Conservation (phyloP, 23 tunicate species). For the Ascidia mentula region DNA sequence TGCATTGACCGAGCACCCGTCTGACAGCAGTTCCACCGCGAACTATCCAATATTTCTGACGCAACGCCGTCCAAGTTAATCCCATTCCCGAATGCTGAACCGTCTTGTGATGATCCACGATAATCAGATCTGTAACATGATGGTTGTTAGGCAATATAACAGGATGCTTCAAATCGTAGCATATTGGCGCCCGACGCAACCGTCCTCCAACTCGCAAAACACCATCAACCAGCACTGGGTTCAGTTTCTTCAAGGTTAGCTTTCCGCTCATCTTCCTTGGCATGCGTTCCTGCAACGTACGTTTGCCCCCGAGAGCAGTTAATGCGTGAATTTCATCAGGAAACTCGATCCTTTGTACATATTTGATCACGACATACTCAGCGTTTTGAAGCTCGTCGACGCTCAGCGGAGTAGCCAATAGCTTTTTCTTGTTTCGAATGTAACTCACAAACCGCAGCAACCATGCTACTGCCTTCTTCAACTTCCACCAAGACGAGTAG, state of each 20-base stretch:
- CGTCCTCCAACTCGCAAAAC: slow-evolving; percentile 3
- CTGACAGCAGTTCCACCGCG: neutral
- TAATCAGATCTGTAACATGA: neutral
- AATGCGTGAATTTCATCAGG: neutral
- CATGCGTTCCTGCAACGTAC: neutral
- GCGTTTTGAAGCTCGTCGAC: slow-evolving; percentile 1
- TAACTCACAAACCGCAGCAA: neutral
- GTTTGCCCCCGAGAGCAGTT: too few relatives aligned
- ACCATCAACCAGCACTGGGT: slow-evolving; percentile 1
- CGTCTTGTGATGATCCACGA: neutral
- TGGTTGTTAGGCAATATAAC: neutral
- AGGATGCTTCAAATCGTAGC: neutral
- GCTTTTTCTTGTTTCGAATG: neutral
- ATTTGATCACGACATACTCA: neutral
- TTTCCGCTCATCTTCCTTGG: neutral
- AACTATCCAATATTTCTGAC: slow-evolving; percentile 1
- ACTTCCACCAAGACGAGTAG: neutral
- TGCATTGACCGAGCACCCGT: neutral
- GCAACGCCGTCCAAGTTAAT: neutral
- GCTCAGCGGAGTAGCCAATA: neutral
- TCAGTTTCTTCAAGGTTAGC: neutral
- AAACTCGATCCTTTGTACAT: slow-evolving; percentile 5
- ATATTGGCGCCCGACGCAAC: neutral
- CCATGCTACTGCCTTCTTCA: slow-evolving; percentile 5
- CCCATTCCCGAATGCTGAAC: slow-evolving; percentile 5